Conservation (phyloP, 2,113 vertebrate genomes). For the Ciconia stormi region DNA sequence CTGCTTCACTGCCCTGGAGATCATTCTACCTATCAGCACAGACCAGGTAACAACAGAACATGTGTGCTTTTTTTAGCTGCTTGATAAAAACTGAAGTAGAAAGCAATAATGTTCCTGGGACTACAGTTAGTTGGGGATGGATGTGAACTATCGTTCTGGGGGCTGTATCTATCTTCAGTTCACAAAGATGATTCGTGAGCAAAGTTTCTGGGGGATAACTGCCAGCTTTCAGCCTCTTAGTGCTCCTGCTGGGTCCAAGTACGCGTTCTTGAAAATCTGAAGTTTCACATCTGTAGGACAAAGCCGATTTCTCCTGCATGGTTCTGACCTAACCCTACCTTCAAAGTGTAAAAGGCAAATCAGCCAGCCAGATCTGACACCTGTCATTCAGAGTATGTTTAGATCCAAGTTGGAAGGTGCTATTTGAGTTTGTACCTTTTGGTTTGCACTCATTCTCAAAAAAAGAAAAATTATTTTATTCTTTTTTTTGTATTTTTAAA, state of each 20-base stretch:
- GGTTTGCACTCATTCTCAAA: neutral
- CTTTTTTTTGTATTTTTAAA: neutral
- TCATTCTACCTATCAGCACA: neutral
- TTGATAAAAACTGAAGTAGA: neutral
- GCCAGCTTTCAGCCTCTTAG: neutral
- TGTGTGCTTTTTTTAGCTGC: neutral
- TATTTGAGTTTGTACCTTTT: neutral
- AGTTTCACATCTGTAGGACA: neutral
- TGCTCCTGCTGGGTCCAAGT: neutral
- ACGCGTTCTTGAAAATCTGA: neutral
- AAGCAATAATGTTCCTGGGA: neutral
- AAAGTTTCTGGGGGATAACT: neutral
- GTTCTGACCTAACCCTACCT: neutral
- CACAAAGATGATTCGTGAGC: neutral
- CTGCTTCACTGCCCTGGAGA: neutral
- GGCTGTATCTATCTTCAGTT: neutral
- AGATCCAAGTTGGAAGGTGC: neutral
- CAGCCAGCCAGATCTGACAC: neutral
- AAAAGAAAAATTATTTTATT: neutral
- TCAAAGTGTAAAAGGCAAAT: neutral
- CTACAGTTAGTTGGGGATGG: neutral
- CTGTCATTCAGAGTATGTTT: neutral
- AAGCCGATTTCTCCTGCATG: neutral
- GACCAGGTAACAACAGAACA: neutral
- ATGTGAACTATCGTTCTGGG: neutral